Evolutionary conservation across 2,888 invertebrate species (phyloP), one percentile per base, ranked within the genome.

Genomic region (Chydorus sphaericus): DNA sequence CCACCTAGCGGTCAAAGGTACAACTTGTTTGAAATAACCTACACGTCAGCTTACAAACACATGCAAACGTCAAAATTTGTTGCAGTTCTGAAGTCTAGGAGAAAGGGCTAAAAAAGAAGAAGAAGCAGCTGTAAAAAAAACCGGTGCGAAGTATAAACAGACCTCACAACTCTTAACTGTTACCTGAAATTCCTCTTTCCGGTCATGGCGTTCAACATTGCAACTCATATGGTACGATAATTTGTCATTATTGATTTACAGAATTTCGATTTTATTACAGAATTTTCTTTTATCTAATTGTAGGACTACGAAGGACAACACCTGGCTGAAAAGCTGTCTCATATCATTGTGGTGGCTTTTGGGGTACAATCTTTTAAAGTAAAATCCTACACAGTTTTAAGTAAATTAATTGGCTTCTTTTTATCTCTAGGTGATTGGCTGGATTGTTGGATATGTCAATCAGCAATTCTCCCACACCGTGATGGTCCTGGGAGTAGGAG

Each of bases 391-490:
- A 1, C 7, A 28, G 29, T 3, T 10, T 1, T 16, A 49, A 49
- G 29, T 2, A 2, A 30, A 29, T 50, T 10, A 8, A 44, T 8
- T 44, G 3, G 11, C 26, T 4, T 10, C 14, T 5, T 30, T 16
- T 30, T 33, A 58, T 58, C 62, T 67, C 37, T 64, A 79, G 79
- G 71, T 82, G 60, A 87, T 92, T 55, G 94, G 94, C 8, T 77
- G 94, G 56, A 74, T 85, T 55, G 92, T 90, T 86, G 94, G 94
- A 37, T 93, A 89, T 65, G 79, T 87, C 52, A 89, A 91, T 61
- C 93, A 94, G 69, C 91, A 93, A 69, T 94, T 94, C 68, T 94
- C 93, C 0, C 90, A 91, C 69, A 92, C 93, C 1, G 87, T 94
- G 30, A 91, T 90, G 65, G 89, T 93, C 66, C 74, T 94, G 51